A percentile compares a stretch with the other conserved stretches of the same genome.
These are phyloP conservation scores for Dicyrtomina minuta DNA, from an alignment of 2,888 invertebrate species.

Conservation along the genomic window DNA sequence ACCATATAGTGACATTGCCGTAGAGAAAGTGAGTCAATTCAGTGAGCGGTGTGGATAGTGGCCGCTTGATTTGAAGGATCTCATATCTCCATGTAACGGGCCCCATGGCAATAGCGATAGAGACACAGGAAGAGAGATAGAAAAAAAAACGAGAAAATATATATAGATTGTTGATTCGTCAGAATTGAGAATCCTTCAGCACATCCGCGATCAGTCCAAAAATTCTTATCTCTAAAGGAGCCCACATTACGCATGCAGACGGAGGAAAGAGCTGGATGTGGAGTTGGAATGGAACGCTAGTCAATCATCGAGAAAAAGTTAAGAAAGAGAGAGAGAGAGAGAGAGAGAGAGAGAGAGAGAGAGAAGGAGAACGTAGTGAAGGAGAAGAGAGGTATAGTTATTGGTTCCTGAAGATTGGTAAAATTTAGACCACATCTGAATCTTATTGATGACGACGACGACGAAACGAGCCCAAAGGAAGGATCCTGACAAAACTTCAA, in stretches of 20 bases:
- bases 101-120: not conserved
- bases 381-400: too few species aligned
- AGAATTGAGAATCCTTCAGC: slow-evolving; percentile 3
- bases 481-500: slow-evolving; percentile 8
- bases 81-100: not conserved
- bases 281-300: too few species aligned
- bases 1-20: too few species aligned
- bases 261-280: too few species aligned
- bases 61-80: not conserved
- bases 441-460: slow-evolving; percentile 15
- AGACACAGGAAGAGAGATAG: not conserved
- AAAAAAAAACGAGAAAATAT: not conserved
- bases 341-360: too few species aligned
- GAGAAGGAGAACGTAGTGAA: too few species aligned
- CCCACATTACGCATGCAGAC: slow-evolving; percentile 1
- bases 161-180: slow-evolving; percentile 3
- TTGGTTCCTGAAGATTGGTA: too few species aligned
- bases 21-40: too few species aligned
- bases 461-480: not conserved
- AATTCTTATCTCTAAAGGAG: too few species aligned
- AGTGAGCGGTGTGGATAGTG: too few species aligned
- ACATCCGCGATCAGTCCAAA: not conserved
- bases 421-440: slow-evolving; percentile 3
- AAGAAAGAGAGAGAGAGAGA: not conserved
- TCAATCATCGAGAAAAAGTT: not conserved